A percentile compares a stretch with the other conserved stretches of the same genome.
Evolutionary conservation across 92 coral and sea anemone genomes (phyloP).

Genomic region (Actinostola sp.): DNA sequence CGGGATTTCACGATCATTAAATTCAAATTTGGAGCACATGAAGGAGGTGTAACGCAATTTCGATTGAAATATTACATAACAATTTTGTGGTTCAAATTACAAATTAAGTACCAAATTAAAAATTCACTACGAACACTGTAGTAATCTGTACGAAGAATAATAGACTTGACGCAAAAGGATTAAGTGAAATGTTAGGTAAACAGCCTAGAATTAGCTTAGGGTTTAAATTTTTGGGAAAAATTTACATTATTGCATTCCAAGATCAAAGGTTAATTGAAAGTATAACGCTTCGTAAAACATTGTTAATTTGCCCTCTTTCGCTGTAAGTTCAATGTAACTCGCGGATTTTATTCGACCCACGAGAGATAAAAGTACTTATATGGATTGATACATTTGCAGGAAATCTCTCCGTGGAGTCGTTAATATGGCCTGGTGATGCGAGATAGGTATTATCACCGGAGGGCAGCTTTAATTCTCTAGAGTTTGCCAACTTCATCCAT

Average conservation of each 20-base stretch:
- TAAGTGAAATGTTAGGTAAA: not conserved
- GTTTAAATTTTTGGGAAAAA: not conserved
- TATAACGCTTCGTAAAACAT: constrained; percentile 12
- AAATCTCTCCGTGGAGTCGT: not conserved
- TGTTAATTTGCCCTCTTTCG: not conserved
- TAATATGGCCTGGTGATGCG: not conserved
- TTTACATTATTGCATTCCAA: constrained; percentile 22
- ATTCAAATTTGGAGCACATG: too few relatives aligned
- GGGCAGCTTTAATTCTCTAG: constrained; percentile 2
- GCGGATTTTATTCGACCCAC: too few relatives aligned
- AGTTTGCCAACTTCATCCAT: constrained; percentile 13
- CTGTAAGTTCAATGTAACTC: not conserved
- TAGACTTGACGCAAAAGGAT: not conserved
- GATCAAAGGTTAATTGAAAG: constrained; percentile 38
- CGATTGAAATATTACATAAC: not conserved
- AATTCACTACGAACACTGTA: constrained; percentile 1
- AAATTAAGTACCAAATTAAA: not conserved
- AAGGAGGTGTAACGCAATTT: constrained; percentile 15
- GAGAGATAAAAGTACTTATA: too few relatives aligned
- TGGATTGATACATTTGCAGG: not conserved
- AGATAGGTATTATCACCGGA: not conserved
- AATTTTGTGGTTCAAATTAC: not conserved
- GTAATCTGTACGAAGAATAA: constrained; percentile 3
- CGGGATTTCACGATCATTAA: too few relatives aligned
- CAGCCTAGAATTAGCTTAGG: constrained; percentile 4